Evolutionary conservation across 2,888 invertebrate genomes (phyloP), one percentile per base, ranked within the genome.

Genomic region (Phalera bucephala): DNA sequence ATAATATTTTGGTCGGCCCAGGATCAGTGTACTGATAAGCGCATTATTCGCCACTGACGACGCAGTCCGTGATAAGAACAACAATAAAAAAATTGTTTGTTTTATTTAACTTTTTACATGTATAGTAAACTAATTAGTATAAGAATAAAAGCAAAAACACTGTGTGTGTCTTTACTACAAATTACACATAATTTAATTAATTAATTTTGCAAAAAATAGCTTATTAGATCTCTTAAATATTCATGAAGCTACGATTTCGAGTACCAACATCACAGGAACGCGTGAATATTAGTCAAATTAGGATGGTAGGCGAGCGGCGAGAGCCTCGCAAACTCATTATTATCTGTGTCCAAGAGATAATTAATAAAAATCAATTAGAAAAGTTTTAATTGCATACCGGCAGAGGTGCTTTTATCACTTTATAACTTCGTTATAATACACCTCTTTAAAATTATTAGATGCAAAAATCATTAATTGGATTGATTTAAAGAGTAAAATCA

Each of bases 331-430:
- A 52, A 48, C 46, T 52, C 51, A 52, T 46, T 46, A 51, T 45
- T 41, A 48, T 43, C 36, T 29, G 32, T 39, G 52, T 36, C 42
- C 37, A 26, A 31, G 45, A 45, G 25, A 42, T 50, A 52, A 61
- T 59, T 62, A 57, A 62, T 56, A 58, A 58, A 57, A 60, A 63
- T 51, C 55, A 58, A 67, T 68, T 54, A 62, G 36, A 25, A 51
- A 65, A 68, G 55, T 68, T 68, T 66, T 61, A 66, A 68, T 58
- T 55, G 52, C 50, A 55, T 44, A 43, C 31, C 28, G 38, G 29
- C 29, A 40, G 53, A 38, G 31, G 30, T 30, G 32, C 43, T 52
- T 39, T 45, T 28, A n/a, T 25, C 8, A 6, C 15, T 31, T 45
- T 41, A 4, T 14, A 40, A 52, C 34, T 52, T 45, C 36, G 27